Evolutionary conservation across 2,113 vertebrate species (phyloP), one percentile per base, ranked within the genome.

Genomic region (Rhipidura dahli): DNA sequence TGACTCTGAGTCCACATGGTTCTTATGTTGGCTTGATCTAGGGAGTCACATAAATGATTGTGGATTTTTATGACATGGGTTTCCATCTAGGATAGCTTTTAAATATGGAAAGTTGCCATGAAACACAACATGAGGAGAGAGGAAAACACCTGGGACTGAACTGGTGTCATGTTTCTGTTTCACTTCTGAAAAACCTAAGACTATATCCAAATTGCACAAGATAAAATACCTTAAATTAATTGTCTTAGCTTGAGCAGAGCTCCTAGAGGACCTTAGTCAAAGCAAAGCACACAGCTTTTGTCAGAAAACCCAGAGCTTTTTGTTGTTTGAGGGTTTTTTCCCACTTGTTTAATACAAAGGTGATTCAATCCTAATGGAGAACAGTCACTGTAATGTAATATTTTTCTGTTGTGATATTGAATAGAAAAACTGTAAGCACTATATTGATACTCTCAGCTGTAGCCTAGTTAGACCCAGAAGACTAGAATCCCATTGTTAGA

Each of bases 161-260:
- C 35, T 68, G 35, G 76, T 86, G 57, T 96, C 49, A 31, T n/a
- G 18, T 95, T 96, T 91, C 88, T 83, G 1, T 92, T 92, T 93
- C 84, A 83, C 26, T 91, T 95, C 63, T 0, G 1, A 86, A 86
- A 92, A 83, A n/a, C 4, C 15, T 13, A 78, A 63, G 26, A 73
- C 77, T 65, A 3, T 60, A 69, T 88, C 70, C 83, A 57, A 93
- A 94, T 63, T 88, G n/a, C 30, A 59, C 5, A 51, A 89, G 64
- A 79, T 30, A 87, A 90, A 93, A 73, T 88, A 83, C 54, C 35
- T 91, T 35, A 65, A 53, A 61, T 80, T 60, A 63, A 14, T 94
- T 94, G 40, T 63, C 33, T 95, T 83, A 93, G 50, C 39, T 86
- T 77, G 50, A 80, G 49, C 45, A 87, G 81, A 86, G 26, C 57